phyloP scores from a whole-genome alignment of 1,140 invertebrate genomes.

The Musca vetustissima region DNA sequence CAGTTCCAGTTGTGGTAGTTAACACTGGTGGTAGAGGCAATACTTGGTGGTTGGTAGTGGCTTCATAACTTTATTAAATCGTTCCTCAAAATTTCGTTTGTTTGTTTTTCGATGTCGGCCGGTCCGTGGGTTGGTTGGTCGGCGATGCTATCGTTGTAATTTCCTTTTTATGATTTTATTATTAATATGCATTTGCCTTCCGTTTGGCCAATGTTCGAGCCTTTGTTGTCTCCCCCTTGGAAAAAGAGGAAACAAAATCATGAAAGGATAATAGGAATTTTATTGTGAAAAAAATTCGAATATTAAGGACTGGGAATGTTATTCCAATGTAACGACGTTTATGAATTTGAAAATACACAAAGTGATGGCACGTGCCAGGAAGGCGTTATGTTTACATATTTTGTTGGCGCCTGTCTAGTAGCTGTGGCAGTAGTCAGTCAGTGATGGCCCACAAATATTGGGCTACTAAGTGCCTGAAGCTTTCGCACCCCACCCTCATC shows the following conservation, averaged over 20 bases:
- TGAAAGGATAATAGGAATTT: conserved; percentile 5
- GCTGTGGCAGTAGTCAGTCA: not conserved
- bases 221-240: too few relatives aligned
- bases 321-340: not conserved
- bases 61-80: conserved; percentile 21
- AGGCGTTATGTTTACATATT: conserved; percentile 53
- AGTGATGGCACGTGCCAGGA: conserved; percentile 44
- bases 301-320: not conserved
- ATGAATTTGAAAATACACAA: conserved; percentile 6
- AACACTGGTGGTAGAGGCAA: too few relatives aligned
- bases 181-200: conserved; percentile 22
- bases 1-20: too few relatives aligned
- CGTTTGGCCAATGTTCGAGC: not conserved
- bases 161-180: conserved; percentile 20
- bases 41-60: not conserved
- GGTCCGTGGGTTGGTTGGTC: too few relatives aligned
- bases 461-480: not conserved
- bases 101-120: too few relatives aligned
- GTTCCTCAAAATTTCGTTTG: not conserved
- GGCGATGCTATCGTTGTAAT: not conserved
- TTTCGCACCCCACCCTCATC: too few relatives aligned
- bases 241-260: not conserved
- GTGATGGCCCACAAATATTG: not conserved
- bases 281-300: not conserved
- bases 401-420: conserved; percentile 19